Evolutionary conservation across 2,888 invertebrate genomes (phyloP), one percentile per base, ranked within the genome.

Genomic region (Melolontha melolontha): DNA sequence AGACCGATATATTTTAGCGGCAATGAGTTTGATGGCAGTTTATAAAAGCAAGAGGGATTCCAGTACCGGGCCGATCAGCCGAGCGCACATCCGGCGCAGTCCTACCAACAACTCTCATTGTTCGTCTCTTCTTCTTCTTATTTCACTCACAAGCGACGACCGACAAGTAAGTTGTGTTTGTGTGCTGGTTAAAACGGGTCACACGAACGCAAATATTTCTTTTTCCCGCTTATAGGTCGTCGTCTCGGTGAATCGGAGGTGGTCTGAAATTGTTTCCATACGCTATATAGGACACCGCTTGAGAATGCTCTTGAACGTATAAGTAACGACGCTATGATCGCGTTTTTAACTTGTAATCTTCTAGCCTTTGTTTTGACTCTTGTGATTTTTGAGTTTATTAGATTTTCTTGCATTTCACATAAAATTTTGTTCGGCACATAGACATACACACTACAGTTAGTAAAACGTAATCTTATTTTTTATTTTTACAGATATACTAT

Each of bases 21-120:
- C 77, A 78, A 78, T 75, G 77, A 78, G 75, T 75, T 73, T 72
- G 75, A 75, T 75, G 75, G 76, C 76, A 75, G 75, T 73, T 75
- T 75, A 76, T 74, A 74, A 66, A 74, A 73, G 72, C 73, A 70
- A 71, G 70, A 74, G 75, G 74, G 76, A 75, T 72, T 76, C 75
- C 76, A 75, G 72, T 74, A 76, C 76, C 76, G 75, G 76, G 75
- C 76, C 76, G 79, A 79, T 78, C 79, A 79, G 76, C 78, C 76
- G 76, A 79, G 76, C 80, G 79, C 75, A 79, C 78, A 78, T 80
- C 80, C 80, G 80, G 78, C 73, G 73, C 73, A 75, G 73, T 71
- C 59, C 44, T 59, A 57, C 42, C 42, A 57, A 52, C 27, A 57
- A 75, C 73, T 72, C 73, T 72, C 76, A 77, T 77, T 77, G 76